Conservation (phyloP, 2,113 vertebrate genomes). For the Marmota flaviventris region DNA sequence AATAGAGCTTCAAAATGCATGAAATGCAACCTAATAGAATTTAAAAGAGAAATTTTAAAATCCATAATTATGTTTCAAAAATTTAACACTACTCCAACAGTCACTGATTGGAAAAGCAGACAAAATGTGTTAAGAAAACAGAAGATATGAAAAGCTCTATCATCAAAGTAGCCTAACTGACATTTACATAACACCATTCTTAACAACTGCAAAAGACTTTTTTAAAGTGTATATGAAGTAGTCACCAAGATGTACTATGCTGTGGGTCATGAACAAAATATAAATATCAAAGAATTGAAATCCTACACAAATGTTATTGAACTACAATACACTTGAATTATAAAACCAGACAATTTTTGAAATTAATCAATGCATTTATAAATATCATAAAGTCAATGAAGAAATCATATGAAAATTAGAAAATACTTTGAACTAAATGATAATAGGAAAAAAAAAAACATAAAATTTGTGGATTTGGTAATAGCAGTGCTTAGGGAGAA, state of each 20-base stretch:
- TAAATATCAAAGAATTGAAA: background rate
- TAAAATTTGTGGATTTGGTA: background rate
- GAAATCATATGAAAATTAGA: background rate
- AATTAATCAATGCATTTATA: background rate
- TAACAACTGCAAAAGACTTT: background rate
- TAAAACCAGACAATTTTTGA: background rate
- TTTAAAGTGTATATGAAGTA: background rate
- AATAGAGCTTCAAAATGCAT: conserved; percentile 36
- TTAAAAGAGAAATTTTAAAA: conserved; percentile 22
- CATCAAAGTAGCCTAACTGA: background rate
- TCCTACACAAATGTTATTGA: background rate
- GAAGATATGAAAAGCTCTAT: background rate
- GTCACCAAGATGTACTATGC: background rate
- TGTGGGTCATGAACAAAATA: background rate
- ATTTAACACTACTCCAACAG: background rate
- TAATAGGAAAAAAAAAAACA: background rate
- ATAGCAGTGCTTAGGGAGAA: background rate
- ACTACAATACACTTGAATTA: background rate
- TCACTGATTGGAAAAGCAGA: background rate
- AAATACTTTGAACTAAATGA: background rate
- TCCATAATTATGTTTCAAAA: background rate
- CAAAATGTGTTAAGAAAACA: conserved; percentile 15
- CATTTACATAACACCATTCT: background rate
- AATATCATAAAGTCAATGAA: background rate
- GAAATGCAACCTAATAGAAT: background rate